A percentile compares a stretch with the other conserved stretches of the same genome.
Conservation (phyloP, 2,113 vertebrate genomes). For the Pomatorhinus ruficollis region DNA sequence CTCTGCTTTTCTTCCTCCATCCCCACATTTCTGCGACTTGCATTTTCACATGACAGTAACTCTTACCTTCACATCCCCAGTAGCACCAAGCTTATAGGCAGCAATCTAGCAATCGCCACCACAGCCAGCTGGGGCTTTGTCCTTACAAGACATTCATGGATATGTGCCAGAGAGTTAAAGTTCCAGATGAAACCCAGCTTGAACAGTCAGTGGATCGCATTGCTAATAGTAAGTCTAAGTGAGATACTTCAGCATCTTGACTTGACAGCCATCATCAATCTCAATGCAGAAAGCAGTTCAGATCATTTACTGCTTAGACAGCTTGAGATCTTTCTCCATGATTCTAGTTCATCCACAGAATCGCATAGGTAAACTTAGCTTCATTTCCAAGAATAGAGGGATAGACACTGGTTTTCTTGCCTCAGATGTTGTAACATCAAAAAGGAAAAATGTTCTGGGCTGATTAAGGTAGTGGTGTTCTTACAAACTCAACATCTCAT, state of each 20-base stretch:
- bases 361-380: neutral
- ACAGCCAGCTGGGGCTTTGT: neutral
- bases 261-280: neutral
- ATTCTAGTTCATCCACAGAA: neutral
- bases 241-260: neutral
- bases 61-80: neutral
- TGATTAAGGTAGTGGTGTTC: neutral
- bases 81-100: neutral
- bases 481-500: neutral
- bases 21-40: neutral
- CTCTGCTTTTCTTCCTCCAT: neutral
- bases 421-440: neutral
- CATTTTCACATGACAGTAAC: neutral
- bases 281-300: neutral
- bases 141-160: neutral
- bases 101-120: neutral
- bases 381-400: neutral
- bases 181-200: neutral
- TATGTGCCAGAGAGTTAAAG: neutral
- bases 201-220: neutral
- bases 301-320: neutral
- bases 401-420: neutral
- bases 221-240: neutral
- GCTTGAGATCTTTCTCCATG: neutral
- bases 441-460: neutral